Conservation (phyloP, 1,140 invertebrate species). For the Rhopalosiphum padi region DNA sequence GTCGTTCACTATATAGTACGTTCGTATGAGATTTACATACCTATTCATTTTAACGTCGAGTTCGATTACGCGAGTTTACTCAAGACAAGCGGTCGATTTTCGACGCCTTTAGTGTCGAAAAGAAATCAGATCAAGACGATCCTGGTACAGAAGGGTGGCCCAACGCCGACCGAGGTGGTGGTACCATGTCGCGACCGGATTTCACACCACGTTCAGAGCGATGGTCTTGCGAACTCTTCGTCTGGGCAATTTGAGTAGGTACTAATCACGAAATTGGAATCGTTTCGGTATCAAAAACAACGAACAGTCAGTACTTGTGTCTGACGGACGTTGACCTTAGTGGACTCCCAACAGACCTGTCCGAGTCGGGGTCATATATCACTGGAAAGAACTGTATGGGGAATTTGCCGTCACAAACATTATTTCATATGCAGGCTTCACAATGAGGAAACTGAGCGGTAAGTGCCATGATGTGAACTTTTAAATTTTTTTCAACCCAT, state of each 20-base stretch:
- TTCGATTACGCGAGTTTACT: neutral
- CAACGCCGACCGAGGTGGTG: neutral
- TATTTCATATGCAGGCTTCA: neutral
- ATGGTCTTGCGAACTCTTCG: neutral
- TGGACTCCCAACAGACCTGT: neutral
- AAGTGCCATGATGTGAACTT: neutral
- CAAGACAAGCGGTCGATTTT: neutral
- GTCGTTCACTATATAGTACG: neutral
- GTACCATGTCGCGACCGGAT: neutral
- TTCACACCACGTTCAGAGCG: neutral
- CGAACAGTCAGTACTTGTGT: neutral
- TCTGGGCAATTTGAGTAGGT: neutral
- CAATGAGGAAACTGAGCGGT: constrained; percentile 38
- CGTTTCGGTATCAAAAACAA: neutral
- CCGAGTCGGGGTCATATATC: neutral
- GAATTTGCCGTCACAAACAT: neutral
- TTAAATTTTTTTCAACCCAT: neutral
- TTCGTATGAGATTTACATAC: neutral
- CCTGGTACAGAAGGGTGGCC: neutral
- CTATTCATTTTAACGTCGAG: neutral
- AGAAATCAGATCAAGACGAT: neutral
- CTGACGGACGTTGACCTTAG: neutral
- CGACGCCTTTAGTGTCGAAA: neutral
- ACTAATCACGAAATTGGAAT: neutral
- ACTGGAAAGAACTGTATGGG: neutral